Percentiles rank a stretch among this genome's conserved stretches.
phyloP scores from a whole-genome alignment of 2,888 invertebrate genomes.

The Melanostoma mellinum region DNA sequence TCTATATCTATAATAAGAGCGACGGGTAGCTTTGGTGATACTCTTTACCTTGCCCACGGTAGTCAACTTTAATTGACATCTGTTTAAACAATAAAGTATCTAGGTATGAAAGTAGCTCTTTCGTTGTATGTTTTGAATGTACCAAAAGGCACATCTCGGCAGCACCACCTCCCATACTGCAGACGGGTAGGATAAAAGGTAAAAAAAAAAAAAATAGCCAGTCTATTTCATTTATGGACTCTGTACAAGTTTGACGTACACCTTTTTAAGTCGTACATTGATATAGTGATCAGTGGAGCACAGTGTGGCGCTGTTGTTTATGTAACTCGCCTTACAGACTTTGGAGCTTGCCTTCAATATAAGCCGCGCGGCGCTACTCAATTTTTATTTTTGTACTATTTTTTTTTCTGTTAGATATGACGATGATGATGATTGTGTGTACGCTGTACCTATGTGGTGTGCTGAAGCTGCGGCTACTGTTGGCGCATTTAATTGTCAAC shows the following conservation, averaged over 20 bases:
- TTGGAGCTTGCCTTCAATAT: slow-evolving; percentile 9
- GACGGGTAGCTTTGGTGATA: slow-evolving; percentile 39
- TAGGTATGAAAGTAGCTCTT: slow-evolving; percentile 51
- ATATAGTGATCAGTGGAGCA: slow-evolving; percentile 54
- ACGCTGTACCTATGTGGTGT: slow-evolving; percentile 6
- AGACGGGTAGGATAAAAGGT: slow-evolving; percentile 18
- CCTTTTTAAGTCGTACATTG: slow-evolving; percentile 49
- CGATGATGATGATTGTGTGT: slow-evolving; percentile 35
- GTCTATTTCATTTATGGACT: slow-evolving; percentile 59
- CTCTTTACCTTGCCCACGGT: slow-evolving; percentile 61
- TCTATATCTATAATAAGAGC: slow-evolving; percentile 34
- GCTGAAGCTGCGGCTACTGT: slow-evolving; percentile 18
- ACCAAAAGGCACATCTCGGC: background rate
- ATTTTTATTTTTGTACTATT: background rate
- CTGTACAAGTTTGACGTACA: slow-evolving; percentile 60
- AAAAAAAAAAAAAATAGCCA: background rate
- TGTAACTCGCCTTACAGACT: slow-evolving; percentile 50
- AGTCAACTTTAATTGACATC: slow-evolving; percentile 73
- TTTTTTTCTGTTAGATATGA: slow-evolving; percentile 3
- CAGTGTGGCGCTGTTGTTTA: slow-evolving; percentile 58
- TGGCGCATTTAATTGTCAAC: slow-evolving; percentile 70
- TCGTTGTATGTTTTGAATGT: background rate
- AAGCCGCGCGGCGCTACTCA: slow-evolving; percentile 15
- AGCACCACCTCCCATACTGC: slow-evolving; percentile 20
- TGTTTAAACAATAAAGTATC: slow-evolving; percentile 66